Base-by-base conservation (phyloP, 2,113 vertebrate genomes). In the Psilopsiagon aurifrons region DNA sequence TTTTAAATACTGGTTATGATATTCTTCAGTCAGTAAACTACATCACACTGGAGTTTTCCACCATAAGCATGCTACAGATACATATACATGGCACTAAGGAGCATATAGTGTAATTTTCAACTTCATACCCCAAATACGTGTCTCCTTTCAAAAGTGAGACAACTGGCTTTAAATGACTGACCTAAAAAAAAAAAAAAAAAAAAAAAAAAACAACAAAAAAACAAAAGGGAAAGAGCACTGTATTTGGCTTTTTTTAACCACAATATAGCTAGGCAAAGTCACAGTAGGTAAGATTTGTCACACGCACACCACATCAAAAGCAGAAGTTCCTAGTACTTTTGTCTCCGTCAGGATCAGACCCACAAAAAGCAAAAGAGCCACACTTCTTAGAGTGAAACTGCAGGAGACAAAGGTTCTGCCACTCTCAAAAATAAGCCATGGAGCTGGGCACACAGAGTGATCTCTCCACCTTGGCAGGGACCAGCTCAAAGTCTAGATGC, bases 51-150 rank as follows among this genome's bases (percentile, higher is more conserved):
- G 31, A 52, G 3, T 54, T 86, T 75, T 78, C 41, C 28, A 24
- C 41, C 64, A 35, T 37, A 73, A 80, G 16, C 17, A 59, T 39
- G 27, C 24, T 43, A 47, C 5, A 37, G 22, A n/a, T 55, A 44
- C 8, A n/a, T 9, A 70, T 5, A 49, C 8, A 16, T 4, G n/a
- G 22, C 67, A 29, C 37, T 67, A 68, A 88, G 70, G 67, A 82
- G n/a, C 17, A 82, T 81, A 49, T 4, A 37, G 29, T 2, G 9
- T 51, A 41, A 41, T 84, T 81, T 92, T 77, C 52, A 81, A 35
- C 44, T 86, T 74, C 18, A 67, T 44, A 80, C 8, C 1, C 0
- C 54, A 75, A n/a, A 47, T 13, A 24, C 0, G 0, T 2, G 1
- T 37, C n/a, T 91, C 33, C 44, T 91, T 81, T 89, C 64, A 16